These are phyloP conservation scores for Liolophura sinensis DNA, from an alignment of 1,140 invertebrate genomes.

Conservation along the genomic window DNA sequence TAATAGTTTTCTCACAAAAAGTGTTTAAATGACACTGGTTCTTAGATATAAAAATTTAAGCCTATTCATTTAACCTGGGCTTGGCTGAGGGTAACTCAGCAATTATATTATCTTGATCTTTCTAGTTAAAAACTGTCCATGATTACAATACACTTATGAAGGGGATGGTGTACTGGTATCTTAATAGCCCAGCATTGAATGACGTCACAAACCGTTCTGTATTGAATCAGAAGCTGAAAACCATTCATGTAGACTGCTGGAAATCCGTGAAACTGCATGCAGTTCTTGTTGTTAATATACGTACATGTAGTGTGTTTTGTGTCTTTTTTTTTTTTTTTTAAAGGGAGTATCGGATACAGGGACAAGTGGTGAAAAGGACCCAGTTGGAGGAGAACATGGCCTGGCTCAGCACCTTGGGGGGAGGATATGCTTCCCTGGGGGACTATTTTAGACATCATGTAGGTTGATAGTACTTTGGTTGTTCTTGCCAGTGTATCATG, in stretches of 20 bases:
- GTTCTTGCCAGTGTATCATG: no score
- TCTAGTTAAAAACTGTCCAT: no score
- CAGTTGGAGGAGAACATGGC: constrained; percentile 85
- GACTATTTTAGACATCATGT: constrained; percentile 81
- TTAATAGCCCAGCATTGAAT: background rate
- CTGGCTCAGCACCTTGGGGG: constrained; percentile 94
- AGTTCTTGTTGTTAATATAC: background rate
- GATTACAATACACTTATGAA: no score
- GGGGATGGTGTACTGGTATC: background rate
- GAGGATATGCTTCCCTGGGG: constrained; percentile 90
- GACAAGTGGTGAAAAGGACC: constrained; percentile 54
- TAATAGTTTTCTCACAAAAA: no score
- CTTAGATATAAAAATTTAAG: no score
- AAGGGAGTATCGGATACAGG: constrained; percentile 47
- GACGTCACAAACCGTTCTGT: background rate
- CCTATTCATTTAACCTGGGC: no score
- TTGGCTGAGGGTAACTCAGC: no score
- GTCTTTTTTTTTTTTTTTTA: constrained; percentile 17
- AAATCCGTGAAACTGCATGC: background rate
- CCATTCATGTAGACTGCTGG: background rate
- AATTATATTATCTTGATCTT: no score
- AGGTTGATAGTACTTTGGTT: constrained; percentile 56
- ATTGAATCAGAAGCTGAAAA: background rate
- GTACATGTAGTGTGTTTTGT: background rate
- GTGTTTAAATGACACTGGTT: no score